Base-by-base conservation (phyloP, 2,888 invertebrate genomes). In the Nemurella pictetii region DNA sequence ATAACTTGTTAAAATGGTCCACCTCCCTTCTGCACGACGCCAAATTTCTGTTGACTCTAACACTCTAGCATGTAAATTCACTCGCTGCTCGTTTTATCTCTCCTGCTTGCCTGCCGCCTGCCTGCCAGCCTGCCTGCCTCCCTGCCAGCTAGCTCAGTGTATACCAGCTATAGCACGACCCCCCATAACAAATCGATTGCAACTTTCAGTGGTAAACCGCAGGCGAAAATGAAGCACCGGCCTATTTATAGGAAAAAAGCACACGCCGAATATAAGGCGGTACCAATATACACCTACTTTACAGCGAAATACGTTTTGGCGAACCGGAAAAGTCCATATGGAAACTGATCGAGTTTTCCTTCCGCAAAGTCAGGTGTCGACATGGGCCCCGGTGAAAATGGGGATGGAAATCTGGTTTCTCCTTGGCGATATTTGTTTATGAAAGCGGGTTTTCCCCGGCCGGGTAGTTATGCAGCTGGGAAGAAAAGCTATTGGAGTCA, bases 1-100 rank as follows among this genome's bases (percentile, higher is more conserved):
- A 85, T 85, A 86, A 85, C 86, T 86, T 85, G 85, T 86, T 86
- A 86, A 86, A 86, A 86, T 86, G 84, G 84, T 55, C 55, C 83
- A 29, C 78, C 78, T 28, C 84, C 86, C 86, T 74, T 83, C 83
- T 73, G 80, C 80, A 82, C 84, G 32, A 30, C 72, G 28, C 86
- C 83, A 83, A 86, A 85, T 83, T 86, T 84, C 78, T 86, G 86
- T 86, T 86, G 86, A 86, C 84, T 86, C 82, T 85, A 85, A 85
- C 86, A 86, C 85, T 85, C 83, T 82, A 25, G 84, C 86, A 86
- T 85, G 86, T 77, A 86, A 86, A 86, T 86, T 85, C 27, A 25
- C 9, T 82, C 27, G 72, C 82, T 36, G 29, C 55, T 26, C 82
- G 82, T 72, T 28, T 82, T 72, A 55, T 30, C 80, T 80, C 35